Base-by-base conservation (phyloP, 2,888 invertebrate species). In the Byasa hedistus region DNA sequence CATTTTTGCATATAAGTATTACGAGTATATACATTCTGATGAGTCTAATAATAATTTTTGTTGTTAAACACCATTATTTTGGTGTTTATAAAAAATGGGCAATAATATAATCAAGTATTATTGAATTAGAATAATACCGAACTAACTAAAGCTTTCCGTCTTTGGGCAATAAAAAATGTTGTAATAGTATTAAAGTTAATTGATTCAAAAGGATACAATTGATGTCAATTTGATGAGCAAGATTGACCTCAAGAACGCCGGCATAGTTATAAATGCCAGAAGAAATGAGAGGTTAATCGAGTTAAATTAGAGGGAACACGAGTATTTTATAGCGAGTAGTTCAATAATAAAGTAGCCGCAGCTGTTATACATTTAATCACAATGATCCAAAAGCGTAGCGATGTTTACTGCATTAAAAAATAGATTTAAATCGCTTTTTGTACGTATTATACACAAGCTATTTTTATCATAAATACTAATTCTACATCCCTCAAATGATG, bases 271-370 rank as follows among this genome's bases (percentile, higher is more conserved):
- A 80, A 79, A 77, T 78, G 78, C 78, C 80, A 78, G 80, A 83
- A 82, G 81, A 84, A 86, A 83, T 83, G 79, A 81, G 81, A 84
- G 83, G 84, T 87, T 89, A 87, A 89, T 87, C 81, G 82, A 87
- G 86, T 89, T 84, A 89, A 83, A 80, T 69, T 61, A 67, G 56
- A 61, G 58, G 61, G 66, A 62, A 66, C 67, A 63, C 56, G 60
- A 39, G 57, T 51, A 55, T 36, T 61, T 62, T 54, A 64, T 51
- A 24, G 57, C 56, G 51, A 61, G 61, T 56, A 51, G 36, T 57
- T 54, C 59, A 56, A 63, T 63, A 51, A 55, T 36, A 67, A 67
- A 56, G 63, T 52, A 64, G 8, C 7, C 36, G 27, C 64, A 68
- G 61, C 61, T 68, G 64, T 44, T 44, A 22, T 52, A 21, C 52